Percentiles rank a stretch among this genome's conserved stretches.
Evolutionary conservation across 2,888 invertebrate genomes (phyloP).

Genomic region (Rhingia campestris): DNA sequence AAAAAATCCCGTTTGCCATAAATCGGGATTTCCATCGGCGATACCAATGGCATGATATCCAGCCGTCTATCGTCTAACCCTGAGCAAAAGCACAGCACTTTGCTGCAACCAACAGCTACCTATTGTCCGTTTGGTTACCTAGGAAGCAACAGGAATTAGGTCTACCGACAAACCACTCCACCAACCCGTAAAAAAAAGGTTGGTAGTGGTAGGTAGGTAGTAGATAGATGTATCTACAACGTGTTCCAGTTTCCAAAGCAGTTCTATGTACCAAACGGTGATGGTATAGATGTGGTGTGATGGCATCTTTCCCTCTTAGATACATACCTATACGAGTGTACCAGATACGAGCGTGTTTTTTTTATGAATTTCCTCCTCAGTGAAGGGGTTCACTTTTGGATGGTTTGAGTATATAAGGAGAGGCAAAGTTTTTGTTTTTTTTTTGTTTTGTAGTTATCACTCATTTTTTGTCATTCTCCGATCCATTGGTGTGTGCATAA

Average conservation of each 20-base stretch:
- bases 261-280: slow-evolving; percentile 20
- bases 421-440: slow-evolving; percentile 28
- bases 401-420: slow-evolving; percentile 15
- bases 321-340: neutral
- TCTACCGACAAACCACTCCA: slow-evolving; percentile 29
- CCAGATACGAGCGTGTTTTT: neutral
- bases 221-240: slow-evolving; percentile 1
- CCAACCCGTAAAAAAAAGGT: neutral
- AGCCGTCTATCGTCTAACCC: slow-evolving; percentile 19
- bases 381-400: slow-evolving; percentile 37
- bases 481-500: slow-evolving; percentile 36
- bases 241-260: slow-evolving; percentile 49
- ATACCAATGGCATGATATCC: slow-evolving; percentile 34
- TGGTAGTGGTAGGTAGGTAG: slow-evolving; percentile 11
- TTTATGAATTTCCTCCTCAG: slow-evolving; percentile 1
- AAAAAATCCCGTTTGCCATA: slow-evolving; percentile 27
- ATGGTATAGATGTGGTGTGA: slow-evolving; percentile 7
- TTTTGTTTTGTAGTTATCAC: slow-evolving; percentile 48
- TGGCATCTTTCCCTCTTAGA: neutral
- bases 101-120: neutral
- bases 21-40: slow-evolving; percentile 38
- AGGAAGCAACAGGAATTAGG: slow-evolving; percentile 60
- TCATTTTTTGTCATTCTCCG: slow-evolving; percentile 16
- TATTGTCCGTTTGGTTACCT: slow-evolving; percentile 44
- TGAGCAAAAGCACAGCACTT: neutral